Evolutionary conservation across 2,888 invertebrate genomes (phyloP).

Genomic region (Electrophaes corylata): DNA sequence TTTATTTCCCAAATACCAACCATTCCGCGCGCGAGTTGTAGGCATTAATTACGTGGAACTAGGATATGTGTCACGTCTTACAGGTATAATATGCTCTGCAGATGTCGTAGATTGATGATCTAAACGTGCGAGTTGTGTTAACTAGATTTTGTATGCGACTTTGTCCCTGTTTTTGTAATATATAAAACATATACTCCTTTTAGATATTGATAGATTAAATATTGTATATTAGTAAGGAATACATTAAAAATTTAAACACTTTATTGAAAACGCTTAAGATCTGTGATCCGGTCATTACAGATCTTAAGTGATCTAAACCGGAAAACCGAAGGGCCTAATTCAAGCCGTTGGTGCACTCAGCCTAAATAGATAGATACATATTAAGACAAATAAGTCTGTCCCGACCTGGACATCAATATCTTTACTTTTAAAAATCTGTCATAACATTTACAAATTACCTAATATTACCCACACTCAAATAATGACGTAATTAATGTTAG

Average conservation of each 20-base stretch:
- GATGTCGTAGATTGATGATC: slow-evolving; percentile 31
- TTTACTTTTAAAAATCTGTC: no score
- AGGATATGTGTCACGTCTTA: slow-evolving; percentile 31
- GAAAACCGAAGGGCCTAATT: no score
- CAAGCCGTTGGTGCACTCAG: no score
- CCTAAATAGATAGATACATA: no score
- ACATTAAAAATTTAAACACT: background rate
- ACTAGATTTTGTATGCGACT: slow-evolving; percentile 18
- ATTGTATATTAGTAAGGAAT: background rate
- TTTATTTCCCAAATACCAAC: slow-evolving; percentile 23
- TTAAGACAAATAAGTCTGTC: no score
- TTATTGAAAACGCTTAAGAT: background rate
- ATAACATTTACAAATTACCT: no score
- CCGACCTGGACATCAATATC: no score
- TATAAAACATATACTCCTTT: background rate
- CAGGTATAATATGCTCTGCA: slow-evolving; percentile 27
- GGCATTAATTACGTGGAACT: slow-evolving; percentile 25
- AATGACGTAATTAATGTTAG: no score
- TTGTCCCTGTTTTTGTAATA: background rate
- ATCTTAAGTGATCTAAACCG: no score
- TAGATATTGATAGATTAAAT: background rate
- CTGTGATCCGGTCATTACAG: no score
- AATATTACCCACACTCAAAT: no score
- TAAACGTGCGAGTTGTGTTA: slow-evolving; percentile 20
- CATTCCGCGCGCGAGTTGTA: slow-evolving; percentile 19